Base-by-base conservation (phyloP, 2,888 invertebrate species). In the Harpalus rubripes region DNA sequence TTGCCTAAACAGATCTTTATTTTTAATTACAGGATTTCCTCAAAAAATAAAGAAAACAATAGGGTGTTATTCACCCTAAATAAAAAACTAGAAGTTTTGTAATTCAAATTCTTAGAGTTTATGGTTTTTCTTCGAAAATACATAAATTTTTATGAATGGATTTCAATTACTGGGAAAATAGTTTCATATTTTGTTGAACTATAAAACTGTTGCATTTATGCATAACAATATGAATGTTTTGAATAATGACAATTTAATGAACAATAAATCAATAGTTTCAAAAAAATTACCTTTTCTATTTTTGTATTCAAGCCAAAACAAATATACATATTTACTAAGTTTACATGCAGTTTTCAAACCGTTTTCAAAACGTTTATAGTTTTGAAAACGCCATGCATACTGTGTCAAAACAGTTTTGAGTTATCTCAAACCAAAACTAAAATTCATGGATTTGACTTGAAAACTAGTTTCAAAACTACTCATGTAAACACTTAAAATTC, bases 11-110 rank as follows among this genome's bases (percentile, higher is more conserved):
- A 78, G 15, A 78, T 32, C 32, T 78, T 78, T 58, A 44, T 74
- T 74, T 74, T 74, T 74, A 74, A 74, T 74, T 74, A 44, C 72
- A 41, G 72, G 72, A 74, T 74, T 44, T 74, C 72, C 72, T 74
- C 44, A 74, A 41, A 74, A 74, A 74, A 18, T 15, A 68, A 74
- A 15, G 12, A 68, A 68, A 68, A 68, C 68, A 68, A 68, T 68
- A 15, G 39, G 68, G 68, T 39, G 68, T 39, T 32, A 68, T n/a
- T 68, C 68, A 68, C 39, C 68, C 68, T 39, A 7, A 15, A 15
- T 39, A 68, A 63, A 63, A 68, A 68, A 68, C n/a, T 68, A 39
- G 32, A 4, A 44, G 44, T 18, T 44, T 74, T 74, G 6, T 44
- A 7, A 44, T 44, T 52, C 39, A 32, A 65, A 65, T n/a, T 65